A percentile compares a stretch with the other conserved stretches of the same genome.
phyloP scores from a whole-genome alignment of 92 coral and sea anemone species.

The Ricordea florida region DNA sequence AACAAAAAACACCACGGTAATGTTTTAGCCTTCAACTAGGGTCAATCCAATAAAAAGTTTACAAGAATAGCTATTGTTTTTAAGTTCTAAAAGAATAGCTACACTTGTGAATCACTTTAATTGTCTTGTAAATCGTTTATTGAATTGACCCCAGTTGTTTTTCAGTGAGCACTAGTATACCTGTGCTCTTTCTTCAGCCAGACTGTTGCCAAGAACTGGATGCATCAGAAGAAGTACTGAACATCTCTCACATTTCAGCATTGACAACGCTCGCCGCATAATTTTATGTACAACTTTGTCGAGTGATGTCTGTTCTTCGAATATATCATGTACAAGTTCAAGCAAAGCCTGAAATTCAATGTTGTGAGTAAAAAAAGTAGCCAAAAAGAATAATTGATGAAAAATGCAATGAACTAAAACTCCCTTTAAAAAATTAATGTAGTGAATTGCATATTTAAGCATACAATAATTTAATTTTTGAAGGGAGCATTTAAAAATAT shows the following conservation, averaged over 20 bases:
- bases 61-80: too few species aligned
- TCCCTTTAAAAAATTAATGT: too few species aligned
- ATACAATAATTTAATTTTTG: too few species aligned
- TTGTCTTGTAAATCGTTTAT: too few species aligned
- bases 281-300: slow-evolving; percentile 95
- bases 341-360: slow-evolving; percentile 75
- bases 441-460: too few species aligned
- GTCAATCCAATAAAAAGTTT: too few species aligned
- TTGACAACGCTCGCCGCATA: slow-evolving; percentile 88
- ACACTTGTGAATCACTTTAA: too few species aligned
- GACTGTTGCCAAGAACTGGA: slow-evolving; percentile 83
- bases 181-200: slow-evolving; percentile 78
- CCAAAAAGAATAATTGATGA: background rate
- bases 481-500: background rate
- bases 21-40: too few species aligned
- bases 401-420: too few species aligned
- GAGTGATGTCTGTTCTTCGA: slow-evolving; percentile 98
- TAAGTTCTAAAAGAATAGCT: too few species aligned
- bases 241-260: slow-evolving; percentile 95
- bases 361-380: background rate
- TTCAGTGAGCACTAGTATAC: slow-evolving; percentile 21
- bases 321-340: slow-evolving; percentile 97
- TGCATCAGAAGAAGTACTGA: slow-evolving; percentile 91
- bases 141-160: too few species aligned
- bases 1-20: too few species aligned